Evolutionary conservation across 2,888 invertebrate genomes (phyloP), one percentile per base, ranked within the genome.

Genomic region (Monopis laevigella): DNA sequence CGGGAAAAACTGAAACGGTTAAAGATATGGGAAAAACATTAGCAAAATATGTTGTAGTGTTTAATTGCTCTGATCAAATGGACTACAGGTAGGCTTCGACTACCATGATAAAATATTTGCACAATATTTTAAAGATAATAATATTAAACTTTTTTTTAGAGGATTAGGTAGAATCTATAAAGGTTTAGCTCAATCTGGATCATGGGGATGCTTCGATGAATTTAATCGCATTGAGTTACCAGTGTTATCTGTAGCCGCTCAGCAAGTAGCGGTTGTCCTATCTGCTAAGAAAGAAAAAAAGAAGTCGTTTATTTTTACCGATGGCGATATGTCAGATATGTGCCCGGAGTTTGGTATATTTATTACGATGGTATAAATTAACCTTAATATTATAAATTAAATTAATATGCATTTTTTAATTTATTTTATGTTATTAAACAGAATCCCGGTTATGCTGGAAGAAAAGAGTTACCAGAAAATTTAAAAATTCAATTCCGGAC

Each of bases 61-160:
- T 97, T 82, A 98, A 98, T 74, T 97, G 97, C 65, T 97, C 96
- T 1, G 97, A 98, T 82, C 97, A 98, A 82, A 97, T 98, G 97
- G 97, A 98, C 74, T 98, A 96, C 73, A 82, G 86, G 86, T 85
- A 21, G 3, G 24, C 8, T 24, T 10, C 5, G 24, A 7, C 8
- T 24, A 7, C 8, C 6, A 7, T 24, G 24, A 24, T 24, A 7
- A 24, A 24, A 24, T 10, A 24, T 24, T 24, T 5, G 8, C 24
- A 24, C 24, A 24, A 7, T 24, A 24, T 24, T 24, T 24, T 7
- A 24, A 8, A 13, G 14, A 13, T 36, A 13, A 36, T 19, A 19
- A 21, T 19, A 19, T 10, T 24, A 40, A 41, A 40, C 30, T n/a
- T n/a, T 28, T 8, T 51, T 48, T 3, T 58, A 88, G 96, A 65